Conservation (phyloP, 2,113 vertebrate species). For the Paramormyrops kingsleyae region DNA sequence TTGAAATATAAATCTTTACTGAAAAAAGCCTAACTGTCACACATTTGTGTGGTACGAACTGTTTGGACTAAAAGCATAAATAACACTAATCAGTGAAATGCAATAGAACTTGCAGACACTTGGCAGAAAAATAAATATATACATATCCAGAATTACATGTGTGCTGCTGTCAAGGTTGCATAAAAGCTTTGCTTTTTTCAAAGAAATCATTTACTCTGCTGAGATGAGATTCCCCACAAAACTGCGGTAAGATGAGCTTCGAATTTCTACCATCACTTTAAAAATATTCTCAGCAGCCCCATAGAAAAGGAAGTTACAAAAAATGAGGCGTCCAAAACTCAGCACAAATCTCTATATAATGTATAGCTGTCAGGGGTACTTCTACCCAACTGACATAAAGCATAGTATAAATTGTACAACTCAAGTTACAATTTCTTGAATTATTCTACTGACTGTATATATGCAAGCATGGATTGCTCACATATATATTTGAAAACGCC, state of each 20-base stretch:
- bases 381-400: not conserved
- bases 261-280: not conserved
- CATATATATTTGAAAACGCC: not conserved
- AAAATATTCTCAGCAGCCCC: not conserved
- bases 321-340: not conserved
- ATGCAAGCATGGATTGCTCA: not conserved
- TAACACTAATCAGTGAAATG: not conserved
- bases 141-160: not conserved
- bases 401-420: not conserved
- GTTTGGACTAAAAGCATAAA: not conserved
- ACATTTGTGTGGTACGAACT: not conserved
- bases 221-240: not conserved
- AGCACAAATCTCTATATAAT: not conserved
- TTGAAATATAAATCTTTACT: not conserved
- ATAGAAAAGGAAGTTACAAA: not conserved
- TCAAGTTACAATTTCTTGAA: not conserved
- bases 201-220: not conserved
- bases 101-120: slow-evolving; percentile 7
- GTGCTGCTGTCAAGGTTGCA: not conserved
- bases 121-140: slow-evolving; percentile 2
- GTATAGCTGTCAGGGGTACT: not conserved
- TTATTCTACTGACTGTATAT: not conserved
- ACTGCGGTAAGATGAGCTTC: not conserved
- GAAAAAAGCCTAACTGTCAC: not conserved
- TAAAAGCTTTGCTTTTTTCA: not conserved